These are phyloP conservation scores for Fregetta grallaria DNA, from an alignment of 2,113 vertebrate genomes.

Conservation along the genomic window DNA sequence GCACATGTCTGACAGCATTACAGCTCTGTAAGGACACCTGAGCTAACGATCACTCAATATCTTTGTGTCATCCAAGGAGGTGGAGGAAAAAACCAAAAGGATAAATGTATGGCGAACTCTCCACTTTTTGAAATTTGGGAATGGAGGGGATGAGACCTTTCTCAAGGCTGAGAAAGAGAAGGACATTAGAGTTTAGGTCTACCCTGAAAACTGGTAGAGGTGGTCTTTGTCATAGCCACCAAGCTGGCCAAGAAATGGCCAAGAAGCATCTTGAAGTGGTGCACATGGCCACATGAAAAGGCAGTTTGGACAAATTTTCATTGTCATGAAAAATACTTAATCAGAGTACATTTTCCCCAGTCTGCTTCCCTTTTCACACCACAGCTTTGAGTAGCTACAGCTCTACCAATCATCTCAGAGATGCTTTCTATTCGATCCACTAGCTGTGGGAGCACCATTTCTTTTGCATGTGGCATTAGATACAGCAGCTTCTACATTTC, in stretches of 20 bases:
- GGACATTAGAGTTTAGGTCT: not conserved
- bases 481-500: not conserved
- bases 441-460: not conserved
- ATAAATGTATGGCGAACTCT: not conserved
- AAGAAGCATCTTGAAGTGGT: not conserved
- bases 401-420: not conserved
- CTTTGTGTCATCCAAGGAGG: not conserved
- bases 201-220: not conserved
- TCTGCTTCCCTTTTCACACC: not conserved
- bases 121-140: not conserved
- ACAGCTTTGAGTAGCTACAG: not conserved
- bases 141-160: not conserved
- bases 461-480: not conserved
- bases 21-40: not conserved
- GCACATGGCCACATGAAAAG: not conserved
- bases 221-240: not conserved
- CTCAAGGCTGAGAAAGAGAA: not conserved
- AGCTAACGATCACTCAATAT: not conserved
- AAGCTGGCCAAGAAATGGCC: not conserved
- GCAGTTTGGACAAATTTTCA: not conserved
- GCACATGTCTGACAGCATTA: not conserved
- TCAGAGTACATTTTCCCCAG: not conserved
- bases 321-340: not conserved
- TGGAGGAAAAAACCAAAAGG: not conserved
- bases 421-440: not conserved